A percentile compares a stretch with the other conserved stretches of the same genome.
Conservation (phyloP, 1,140 invertebrate species). For the Ruditapes philippinarum region DNA sequence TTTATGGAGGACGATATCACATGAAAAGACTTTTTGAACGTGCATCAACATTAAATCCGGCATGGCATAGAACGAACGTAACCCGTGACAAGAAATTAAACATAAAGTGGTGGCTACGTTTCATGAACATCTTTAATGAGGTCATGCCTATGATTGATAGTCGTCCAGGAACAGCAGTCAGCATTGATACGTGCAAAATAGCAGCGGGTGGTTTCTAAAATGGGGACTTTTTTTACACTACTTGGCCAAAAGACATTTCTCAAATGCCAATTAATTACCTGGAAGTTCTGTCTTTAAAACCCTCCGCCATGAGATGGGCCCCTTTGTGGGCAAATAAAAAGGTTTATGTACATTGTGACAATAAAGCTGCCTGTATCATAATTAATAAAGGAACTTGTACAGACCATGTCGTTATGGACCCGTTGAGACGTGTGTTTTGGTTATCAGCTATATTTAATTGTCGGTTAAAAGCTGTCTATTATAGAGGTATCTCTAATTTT, state of each 20-base stretch:
- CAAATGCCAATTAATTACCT: constrained; percentile 50
- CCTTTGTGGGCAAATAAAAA: neutral
- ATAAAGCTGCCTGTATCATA: neutral
- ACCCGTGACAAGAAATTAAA: constrained; percentile 23
- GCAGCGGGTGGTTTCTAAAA: constrained; percentile 17
- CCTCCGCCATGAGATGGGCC: neutral
- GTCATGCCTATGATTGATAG: constrained; percentile 23
- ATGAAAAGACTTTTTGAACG: neutral
- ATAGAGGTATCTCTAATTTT: constrained; percentile 18
- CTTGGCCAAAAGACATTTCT: neutral
- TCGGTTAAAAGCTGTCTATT: constrained; percentile 2
- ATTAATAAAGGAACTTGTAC: constrained; percentile 31
- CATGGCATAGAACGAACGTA: constrained; percentile 13
- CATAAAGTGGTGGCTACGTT: constrained; percentile 41
- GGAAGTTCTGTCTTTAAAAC: constrained; percentile 11
- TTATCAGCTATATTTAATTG: constrained; percentile 34
- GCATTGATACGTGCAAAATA: constrained; percentile 3
- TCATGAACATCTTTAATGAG: constrained; percentile 4
- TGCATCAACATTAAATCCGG: neutral
- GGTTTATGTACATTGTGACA: constrained; percentile 14
- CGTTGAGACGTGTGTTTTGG: neutral
- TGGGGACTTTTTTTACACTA: constrained; percentile 34
- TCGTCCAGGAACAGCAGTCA: neutral
- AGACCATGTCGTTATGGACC: neutral
- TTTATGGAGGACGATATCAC: constrained; percentile 16